Evolutionary conservation across 2,113 vertebrate species (phyloP).

Genomic region (Bettongia penicillata): DNA sequence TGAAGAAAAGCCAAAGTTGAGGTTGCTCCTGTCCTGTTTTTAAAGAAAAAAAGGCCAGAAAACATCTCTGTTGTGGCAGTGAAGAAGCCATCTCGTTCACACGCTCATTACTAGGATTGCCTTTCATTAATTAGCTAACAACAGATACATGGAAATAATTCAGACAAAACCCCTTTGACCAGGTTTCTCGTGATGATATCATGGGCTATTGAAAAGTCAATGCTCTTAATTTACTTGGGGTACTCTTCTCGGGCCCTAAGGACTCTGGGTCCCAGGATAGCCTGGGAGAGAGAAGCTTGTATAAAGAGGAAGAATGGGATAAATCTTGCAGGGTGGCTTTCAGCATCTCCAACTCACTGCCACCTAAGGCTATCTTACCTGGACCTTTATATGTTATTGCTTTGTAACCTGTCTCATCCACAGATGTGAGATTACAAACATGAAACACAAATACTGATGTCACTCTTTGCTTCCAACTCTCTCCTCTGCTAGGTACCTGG

Average conservation of each 20-base stretch:
- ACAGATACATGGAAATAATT: conserved; percentile 69
- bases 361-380: background rate
- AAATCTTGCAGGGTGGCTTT: background rate
- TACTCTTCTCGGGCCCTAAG: conserved; percentile 22
- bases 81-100: conserved; percentile 75
- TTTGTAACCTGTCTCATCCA: conserved; percentile 10
- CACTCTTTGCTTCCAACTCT: background rate
- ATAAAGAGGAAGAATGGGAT: conserved; percentile 59
- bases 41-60: conserved; percentile 35
- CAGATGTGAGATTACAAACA: conserved; percentile 6
- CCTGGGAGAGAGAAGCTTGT: conserved; percentile 37
- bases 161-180: conserved; percentile 64
- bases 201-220: conserved; percentile 34
- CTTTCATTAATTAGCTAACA: conserved; percentile 69
- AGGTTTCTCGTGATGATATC: conserved; percentile 60
- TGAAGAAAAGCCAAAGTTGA: conserved; percentile 64
- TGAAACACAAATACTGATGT: background rate
- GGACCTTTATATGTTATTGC: conserved; percentile 30
- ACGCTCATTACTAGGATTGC: conserved; percentile 66
- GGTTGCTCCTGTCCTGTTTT: conserved; percentile 35
- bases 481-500: background rate
- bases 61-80: conserved; percentile 53
- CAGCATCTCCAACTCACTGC: conserved; percentile 27
- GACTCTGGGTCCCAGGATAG: conserved; percentile 45
- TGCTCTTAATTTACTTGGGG: conserved; percentile 31